Conservation (phyloP, 2,888 invertebrate genomes). For the Himalopsyche japonica region DNA sequence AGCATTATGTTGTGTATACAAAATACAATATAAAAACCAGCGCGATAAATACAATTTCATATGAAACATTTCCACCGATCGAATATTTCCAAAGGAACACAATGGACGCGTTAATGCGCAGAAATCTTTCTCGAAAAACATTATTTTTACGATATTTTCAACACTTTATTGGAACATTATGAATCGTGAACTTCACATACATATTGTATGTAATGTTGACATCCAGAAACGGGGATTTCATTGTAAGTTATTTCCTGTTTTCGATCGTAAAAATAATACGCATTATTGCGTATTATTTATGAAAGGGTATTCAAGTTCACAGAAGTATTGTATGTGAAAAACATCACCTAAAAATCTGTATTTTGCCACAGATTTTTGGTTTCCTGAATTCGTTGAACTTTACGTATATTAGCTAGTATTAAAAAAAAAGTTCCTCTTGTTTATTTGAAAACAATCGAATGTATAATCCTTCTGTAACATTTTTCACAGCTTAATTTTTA, state of each 20-base stretch:
- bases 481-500: too few relatives aligned
- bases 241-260: neutral
- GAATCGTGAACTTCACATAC: neutral
- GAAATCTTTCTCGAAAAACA: neutral
- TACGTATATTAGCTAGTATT: neutral
- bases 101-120: too few relatives aligned
- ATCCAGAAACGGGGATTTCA: neutral
- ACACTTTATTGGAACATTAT: neutral
- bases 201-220: neutral
- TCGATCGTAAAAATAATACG: neutral
- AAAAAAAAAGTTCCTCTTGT: too few relatives aligned
- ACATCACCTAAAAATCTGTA: neutral
- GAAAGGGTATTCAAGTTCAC: neutral
- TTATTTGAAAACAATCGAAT: too few relatives aligned
- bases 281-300: neutral
- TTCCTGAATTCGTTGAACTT: neutral
- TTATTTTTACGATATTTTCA: neutral
- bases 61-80: neutral
- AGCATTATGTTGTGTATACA: too few relatives aligned
- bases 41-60: neutral
- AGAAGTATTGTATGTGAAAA: neutral
- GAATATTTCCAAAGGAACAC: neutral
- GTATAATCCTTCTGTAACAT: too few relatives aligned
- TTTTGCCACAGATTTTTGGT: neutral
- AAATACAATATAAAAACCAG: too few relatives aligned